Evolutionary conservation across 2,888 invertebrate genomes (phyloP).

Genomic region (Hecatera dysodea): DNA sequence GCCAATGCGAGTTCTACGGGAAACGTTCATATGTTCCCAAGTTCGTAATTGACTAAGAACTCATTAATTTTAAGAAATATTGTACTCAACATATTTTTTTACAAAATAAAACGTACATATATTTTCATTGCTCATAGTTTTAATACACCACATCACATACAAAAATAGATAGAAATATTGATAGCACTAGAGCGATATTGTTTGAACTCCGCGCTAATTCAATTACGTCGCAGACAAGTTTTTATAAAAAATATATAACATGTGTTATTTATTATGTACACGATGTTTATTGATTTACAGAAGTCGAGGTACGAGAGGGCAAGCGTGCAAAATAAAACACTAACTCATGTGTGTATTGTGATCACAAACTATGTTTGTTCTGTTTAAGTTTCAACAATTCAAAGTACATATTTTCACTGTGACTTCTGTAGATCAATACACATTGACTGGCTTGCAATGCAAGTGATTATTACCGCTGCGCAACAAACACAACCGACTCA

Average conservation of each 20-base stretch:
- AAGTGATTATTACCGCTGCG: conserved; percentile 7
- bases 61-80: conserved; percentile 38
- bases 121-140: conserved; percentile 61
- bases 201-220: conserved; percentile 10
- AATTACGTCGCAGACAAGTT: conserved; percentile 33
- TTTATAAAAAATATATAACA: conserved; percentile 54
- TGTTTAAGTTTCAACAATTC: background rate
- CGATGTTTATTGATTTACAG: conserved; percentile 25
- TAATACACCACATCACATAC: conserved; percentile 64
- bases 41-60: conserved; percentile 39
- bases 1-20: conserved; percentile 42
- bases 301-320: conserved; percentile 12
- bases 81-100: conserved; percentile 39
- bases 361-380: background rate
- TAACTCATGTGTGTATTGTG: background rate
- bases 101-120: conserved; percentile 57
- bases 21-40: conserved; percentile 7
- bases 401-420: background rate
- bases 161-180: conserved; percentile 68
- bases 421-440: conserved; percentile 19
- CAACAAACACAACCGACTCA: conserved; percentile 6
- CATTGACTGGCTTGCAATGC: conserved; percentile 15
- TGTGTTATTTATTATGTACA: conserved; percentile 31
- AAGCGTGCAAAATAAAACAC: background rate
- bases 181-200: conserved; percentile 42